Percentiles rank a stretch among this genome's conserved stretches.
phyloP scores from a whole-genome alignment of 2,113 vertebrate species.

The Anolis sagrei region DNA sequence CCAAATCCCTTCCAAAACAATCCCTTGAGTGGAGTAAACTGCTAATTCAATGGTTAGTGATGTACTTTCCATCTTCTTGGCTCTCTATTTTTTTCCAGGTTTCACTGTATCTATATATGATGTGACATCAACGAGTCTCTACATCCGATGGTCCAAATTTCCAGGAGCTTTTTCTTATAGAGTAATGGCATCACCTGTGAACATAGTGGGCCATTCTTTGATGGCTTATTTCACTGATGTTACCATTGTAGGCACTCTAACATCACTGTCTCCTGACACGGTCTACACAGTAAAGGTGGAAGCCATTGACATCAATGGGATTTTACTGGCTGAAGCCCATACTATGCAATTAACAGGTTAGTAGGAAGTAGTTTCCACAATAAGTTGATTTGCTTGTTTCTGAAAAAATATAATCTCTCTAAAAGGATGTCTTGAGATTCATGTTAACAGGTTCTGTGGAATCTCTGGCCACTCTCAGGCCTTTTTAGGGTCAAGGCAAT shows the following conservation, averaged over 20 bases:
- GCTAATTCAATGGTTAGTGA: background rate
- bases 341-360: constrained; percentile 75
- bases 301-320: constrained; percentile 76
- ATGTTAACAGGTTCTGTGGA: no score
- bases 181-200: constrained; percentile 76
- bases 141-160: constrained; percentile 72
- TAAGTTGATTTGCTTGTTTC: background rate
- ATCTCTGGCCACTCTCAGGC: no score
- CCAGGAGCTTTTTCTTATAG: constrained; percentile 78
- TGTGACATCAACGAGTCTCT: constrained; percentile 80
- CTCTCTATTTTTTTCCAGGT: constrained; percentile 33
- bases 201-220: constrained; percentile 59
- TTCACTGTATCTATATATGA: constrained; percentile 76
- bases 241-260: constrained; percentile 77
- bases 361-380: constrained; percentile 19
- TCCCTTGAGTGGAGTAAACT: background rate
- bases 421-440: no score
- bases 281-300: constrained; percentile 78
- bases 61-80: background rate
- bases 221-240: constrained; percentile 74
- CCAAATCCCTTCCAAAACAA: background rate
- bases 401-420: no score
- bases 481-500: no score
- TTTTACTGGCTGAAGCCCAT: constrained; percentile 70
- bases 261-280: constrained; percentile 78